Evolutionary conservation across 2,888 invertebrate species (phyloP).

Genomic region (Leptothorax acervorum): DNA sequence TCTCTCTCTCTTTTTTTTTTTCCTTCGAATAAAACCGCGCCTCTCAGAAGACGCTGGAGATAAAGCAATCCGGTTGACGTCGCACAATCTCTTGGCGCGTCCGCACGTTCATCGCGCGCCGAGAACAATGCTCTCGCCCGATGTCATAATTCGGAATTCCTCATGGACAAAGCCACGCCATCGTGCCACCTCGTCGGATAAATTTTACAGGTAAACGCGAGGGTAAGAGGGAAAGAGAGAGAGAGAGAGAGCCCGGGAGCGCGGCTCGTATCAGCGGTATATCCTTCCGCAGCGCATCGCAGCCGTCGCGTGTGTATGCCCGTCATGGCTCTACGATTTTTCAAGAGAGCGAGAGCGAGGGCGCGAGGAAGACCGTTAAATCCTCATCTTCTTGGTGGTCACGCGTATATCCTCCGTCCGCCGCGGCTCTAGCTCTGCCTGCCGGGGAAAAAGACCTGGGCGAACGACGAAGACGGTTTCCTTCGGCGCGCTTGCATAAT

Average conservation of each 20-base stretch:
- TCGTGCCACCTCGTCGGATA: constrained; percentile 33
- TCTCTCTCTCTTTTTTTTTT: background rate
- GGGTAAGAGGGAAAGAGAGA: background rate
- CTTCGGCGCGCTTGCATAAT: constrained; percentile 59
- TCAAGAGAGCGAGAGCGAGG: constrained; percentile 40
- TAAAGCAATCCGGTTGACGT: constrained; percentile 47
- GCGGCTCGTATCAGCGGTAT: constrained; percentile 38
- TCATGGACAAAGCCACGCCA: constrained; percentile 34
- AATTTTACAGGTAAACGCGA: constrained; percentile 44
- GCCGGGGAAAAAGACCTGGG: background rate
- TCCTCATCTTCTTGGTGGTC: constrained; percentile 61
- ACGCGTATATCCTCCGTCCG: constrained; percentile 54
- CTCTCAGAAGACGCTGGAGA: constrained; percentile 39
- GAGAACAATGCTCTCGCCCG: constrained; percentile 47
- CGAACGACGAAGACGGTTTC: constrained; percentile 26
- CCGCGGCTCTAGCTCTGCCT: background rate
- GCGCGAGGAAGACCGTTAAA: constrained; percentile 52
- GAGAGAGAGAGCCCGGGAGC: background rate
- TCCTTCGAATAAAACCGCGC: constrained; percentile 27
- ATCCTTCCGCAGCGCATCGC: constrained; percentile 38
- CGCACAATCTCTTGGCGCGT: constrained; percentile 18
- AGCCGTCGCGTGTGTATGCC: constrained; percentile 46
- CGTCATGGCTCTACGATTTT: constrained; percentile 61
- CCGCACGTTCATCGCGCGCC: background rate
- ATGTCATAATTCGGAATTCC: constrained; percentile 60